Evolutionary conservation across 2,888 invertebrate species (phyloP).

Genomic region (Listrodromus nycthemerus): DNA sequence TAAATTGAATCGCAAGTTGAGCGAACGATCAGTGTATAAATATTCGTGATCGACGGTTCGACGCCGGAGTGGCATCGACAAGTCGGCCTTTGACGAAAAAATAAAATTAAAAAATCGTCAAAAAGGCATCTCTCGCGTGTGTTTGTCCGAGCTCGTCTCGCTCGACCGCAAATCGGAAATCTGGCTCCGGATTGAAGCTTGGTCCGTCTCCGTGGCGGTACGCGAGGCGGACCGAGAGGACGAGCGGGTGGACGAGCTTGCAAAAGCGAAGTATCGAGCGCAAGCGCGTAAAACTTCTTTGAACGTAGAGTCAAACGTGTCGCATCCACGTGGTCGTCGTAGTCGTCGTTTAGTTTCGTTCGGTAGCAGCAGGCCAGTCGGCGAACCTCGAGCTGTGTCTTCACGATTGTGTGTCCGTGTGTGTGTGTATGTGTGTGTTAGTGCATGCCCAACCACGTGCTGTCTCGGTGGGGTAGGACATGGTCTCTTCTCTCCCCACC

Average conservation of each 20-base stretch:
- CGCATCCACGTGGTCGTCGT: constrained; percentile 75
- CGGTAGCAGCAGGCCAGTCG: constrained; percentile 47
- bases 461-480: constrained; percentile 78
- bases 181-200: too few relatives aligned
- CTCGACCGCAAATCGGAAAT: background rate
- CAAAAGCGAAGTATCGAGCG: constrained; percentile 69
- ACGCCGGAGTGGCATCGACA: too few relatives aligned
- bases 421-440: constrained; percentile 64
- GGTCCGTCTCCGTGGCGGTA: background rate
- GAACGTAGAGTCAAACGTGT: constrained; percentile 73
- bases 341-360: constrained; percentile 18
- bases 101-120: background rate
- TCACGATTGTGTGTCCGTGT: constrained; percentile 37
- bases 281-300: constrained; percentile 79
- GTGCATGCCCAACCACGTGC: constrained; percentile 57
- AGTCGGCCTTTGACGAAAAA: background rate
- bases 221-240: constrained; percentile 40
- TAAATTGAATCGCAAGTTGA: too few relatives aligned
- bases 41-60: too few relatives aligned
- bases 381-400: constrained; percentile 56
- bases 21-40: too few relatives aligned
- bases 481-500: constrained; percentile 71
- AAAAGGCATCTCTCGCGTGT: constrained; percentile 20
- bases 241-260: constrained; percentile 33
- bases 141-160: background rate